Evolutionary conservation across 2,888 invertebrate genomes (phyloP).

Genomic region (Graphium colonna): DNA sequence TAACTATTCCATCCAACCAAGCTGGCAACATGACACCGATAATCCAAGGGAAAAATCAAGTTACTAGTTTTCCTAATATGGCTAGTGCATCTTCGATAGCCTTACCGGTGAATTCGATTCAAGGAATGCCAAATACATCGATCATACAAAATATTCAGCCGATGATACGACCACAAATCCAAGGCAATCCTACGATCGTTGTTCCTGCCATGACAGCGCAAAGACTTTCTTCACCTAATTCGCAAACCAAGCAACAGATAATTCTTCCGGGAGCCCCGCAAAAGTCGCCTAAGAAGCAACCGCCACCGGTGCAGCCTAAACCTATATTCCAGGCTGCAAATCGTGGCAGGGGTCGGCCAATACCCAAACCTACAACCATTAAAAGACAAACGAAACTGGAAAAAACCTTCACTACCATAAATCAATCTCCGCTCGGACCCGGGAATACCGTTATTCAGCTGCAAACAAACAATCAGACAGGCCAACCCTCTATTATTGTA

Average conservation of each 20-base stretch:
- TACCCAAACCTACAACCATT: conserved; percentile 69
- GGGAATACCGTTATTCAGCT: conserved; percentile 76
- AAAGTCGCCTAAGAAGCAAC: conserved; percentile 74
- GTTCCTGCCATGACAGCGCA: conserved; percentile 71
- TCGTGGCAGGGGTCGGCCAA: conserved; percentile 65
- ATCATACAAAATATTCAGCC: conserved; percentile 75
- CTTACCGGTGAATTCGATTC: conserved; percentile 71
- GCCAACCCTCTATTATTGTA: conserved; percentile 84
- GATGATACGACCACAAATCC: conserved; percentile 72
- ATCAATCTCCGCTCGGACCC: conserved; percentile 64
- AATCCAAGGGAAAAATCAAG: conserved; percentile 70
- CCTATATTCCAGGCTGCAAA: conserved; percentile 71
- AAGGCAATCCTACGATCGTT: conserved; percentile 71
- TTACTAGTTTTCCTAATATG: conserved; percentile 71
- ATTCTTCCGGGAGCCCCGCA: conserved; percentile 62
- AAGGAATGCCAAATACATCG: conserved; percentile 68
- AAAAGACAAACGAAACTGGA: conserved; percentile 73
- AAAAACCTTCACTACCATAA: conserved; percentile 69
- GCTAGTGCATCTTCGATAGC: conserved; percentile 74
- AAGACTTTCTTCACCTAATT: conserved; percentile 63
- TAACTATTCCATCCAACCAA: conserved; percentile 70
- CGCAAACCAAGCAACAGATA: conserved; percentile 69
- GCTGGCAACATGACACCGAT: conserved; percentile 56
- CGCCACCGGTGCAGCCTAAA: conserved; percentile 68
- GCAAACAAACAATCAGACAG: conserved; percentile 76